A percentile compares a stretch with the other conserved stretches of the same genome.
phyloP scores from a whole-genome alignment of 2,113 vertebrate genomes.

The Laticauda laticaudata region DNA sequence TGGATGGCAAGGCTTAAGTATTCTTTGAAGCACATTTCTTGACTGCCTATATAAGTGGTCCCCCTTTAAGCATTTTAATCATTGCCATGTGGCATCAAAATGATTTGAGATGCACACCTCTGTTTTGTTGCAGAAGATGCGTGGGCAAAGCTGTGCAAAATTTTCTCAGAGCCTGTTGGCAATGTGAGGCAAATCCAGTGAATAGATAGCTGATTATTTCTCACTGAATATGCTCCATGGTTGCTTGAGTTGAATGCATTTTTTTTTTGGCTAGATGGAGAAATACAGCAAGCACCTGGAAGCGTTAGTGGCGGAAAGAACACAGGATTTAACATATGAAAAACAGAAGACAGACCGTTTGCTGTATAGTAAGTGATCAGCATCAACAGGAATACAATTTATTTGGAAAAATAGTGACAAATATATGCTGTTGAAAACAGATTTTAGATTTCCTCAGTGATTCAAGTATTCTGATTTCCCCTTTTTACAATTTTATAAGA shows the following conservation, averaged over 20 bases:
- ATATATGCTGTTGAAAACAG: not conserved
- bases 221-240: not conserved
- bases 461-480: not conserved
- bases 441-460: not conserved
- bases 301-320: conserved; percentile 80
- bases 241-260: not conserved
- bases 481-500: not conserved
- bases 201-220: not conserved
- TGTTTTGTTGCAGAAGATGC: not conserved
- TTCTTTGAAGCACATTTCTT: not conserved
- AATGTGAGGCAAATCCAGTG: not conserved
- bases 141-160: not conserved
- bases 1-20: not conserved
- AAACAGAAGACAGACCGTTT: conserved; percentile 83
- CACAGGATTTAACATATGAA: conserved; percentile 83
- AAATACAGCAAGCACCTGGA: conserved; percentile 90
- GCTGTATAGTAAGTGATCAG: conserved; percentile 77
- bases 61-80: not conserved
- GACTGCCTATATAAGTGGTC: not conserved
- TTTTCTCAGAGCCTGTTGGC: not conserved
- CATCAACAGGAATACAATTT: not conserved
- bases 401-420: not conserved
- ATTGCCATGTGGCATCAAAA: not conserved
- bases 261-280: conserved; percentile 78
- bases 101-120: not conserved